phyloP scores from a whole-genome alignment of 2,888 invertebrate species.

The Elysia crispata region DNA sequence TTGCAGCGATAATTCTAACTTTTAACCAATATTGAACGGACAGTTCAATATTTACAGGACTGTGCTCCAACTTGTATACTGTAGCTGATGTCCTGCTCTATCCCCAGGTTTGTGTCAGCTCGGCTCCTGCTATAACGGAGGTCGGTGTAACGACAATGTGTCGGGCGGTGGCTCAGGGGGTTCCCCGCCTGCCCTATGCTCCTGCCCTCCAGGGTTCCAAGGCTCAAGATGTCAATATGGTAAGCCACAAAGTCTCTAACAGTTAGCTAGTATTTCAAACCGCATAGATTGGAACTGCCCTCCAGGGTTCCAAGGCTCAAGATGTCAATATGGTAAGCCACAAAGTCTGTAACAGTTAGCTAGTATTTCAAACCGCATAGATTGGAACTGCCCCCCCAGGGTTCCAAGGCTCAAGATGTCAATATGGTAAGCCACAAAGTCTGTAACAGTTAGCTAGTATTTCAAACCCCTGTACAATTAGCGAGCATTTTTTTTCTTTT shows the following conservation, averaged over 20 bases:
- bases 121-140: slow-evolving; percentile 78
- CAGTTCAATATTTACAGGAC: too few relatives aligned
- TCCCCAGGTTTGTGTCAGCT: slow-evolving; percentile 77
- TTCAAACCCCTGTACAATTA: too few relatives aligned
- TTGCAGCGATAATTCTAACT: too few relatives aligned
- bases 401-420: slow-evolving; percentile 77
- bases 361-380: too few relatives aligned
- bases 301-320: slow-evolving; percentile 77
- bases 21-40: too few relatives aligned
- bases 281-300: too few relatives aligned
- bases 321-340: slow-evolving; percentile 55
- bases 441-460: neutral
- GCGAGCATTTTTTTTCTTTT: too few relatives aligned
- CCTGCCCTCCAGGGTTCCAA: slow-evolving; percentile 77
- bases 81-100: neutral
- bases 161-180: too few relatives aligned
- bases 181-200: slow-evolving; percentile 71
- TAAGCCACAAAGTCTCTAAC: slow-evolving; percentile 58
- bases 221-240: slow-evolving; percentile 79
- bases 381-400: slow-evolving; percentile 76
- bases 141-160: slow-evolving; percentile 71
- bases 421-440: neutral
- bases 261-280: too few relatives aligned
- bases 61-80: neutral
- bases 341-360: neutral